These are phyloP conservation scores for Siderastrea radians DNA, from an alignment of 92 coral and sea anemone genomes.

Conservation along the genomic window DNA sequence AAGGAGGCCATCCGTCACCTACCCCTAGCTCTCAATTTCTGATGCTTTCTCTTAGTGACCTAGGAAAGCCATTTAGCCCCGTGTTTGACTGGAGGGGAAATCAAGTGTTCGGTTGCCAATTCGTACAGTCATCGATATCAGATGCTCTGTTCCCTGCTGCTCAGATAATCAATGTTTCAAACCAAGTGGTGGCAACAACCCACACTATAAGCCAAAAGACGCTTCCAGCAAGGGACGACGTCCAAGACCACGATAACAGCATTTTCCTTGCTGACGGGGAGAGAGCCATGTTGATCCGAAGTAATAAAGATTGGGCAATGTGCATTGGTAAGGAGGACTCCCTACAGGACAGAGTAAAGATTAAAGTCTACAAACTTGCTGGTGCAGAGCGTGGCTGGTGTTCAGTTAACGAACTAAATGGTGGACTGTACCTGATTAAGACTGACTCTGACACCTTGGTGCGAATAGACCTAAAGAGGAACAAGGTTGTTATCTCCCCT, in stretches of 20 bases:
- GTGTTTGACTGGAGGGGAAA: slow-evolving; percentile 35
- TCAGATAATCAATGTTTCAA: too few relatives aligned
- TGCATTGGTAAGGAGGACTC: slow-evolving; percentile 44
- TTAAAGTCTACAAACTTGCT: not conserved
- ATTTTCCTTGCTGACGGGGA: too few relatives aligned
- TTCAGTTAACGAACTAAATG: slow-evolving; percentile 36
- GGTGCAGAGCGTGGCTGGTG: slow-evolving; percentile 56
- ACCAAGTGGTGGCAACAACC: too few relatives aligned
- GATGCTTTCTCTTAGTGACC: too few relatives aligned
- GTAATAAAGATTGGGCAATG: slow-evolving; percentile 52
- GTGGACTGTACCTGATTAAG: slow-evolving; percentile 31
- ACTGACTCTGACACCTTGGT: slow-evolving; percentile 35
- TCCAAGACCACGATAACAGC: too few relatives aligned
- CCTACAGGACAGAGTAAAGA: slow-evolving; percentile 17
- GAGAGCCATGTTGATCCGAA: not conserved
- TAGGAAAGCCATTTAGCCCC: slow-evolving; percentile 10
- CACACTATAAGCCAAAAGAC: too few relatives aligned
- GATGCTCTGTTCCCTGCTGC: too few relatives aligned
- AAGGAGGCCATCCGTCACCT: too few relatives aligned
- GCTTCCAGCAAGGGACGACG: too few relatives aligned
- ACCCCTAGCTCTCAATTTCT: too few relatives aligned
- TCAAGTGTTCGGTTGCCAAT: too few relatives aligned
- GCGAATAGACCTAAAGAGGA: not conserved
- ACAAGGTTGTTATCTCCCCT: slow-evolving; percentile 14
- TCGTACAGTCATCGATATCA: too few relatives aligned